These are phyloP conservation scores for Huso huso DNA, from an alignment of 2,797 vertebrate species.

Conservation along the genomic window DNA sequence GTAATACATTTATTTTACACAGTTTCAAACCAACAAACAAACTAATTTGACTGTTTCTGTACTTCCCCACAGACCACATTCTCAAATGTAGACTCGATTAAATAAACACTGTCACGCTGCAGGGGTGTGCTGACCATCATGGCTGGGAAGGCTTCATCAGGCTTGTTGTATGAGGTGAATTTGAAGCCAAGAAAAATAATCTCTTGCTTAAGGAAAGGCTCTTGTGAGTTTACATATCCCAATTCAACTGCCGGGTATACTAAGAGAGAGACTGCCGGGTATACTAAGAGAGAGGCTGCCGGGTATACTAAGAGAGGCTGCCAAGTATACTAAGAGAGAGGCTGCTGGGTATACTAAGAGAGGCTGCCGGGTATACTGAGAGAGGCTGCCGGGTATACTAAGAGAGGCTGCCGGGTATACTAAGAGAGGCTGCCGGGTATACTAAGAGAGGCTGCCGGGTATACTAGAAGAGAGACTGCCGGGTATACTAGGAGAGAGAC, in stretches of 20 bases:
- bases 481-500: too few species aligned
- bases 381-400: too few species aligned
- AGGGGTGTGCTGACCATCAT: not conserved
- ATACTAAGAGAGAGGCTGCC: too few species aligned
- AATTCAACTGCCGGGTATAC: not conserved
- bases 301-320: too few species aligned
- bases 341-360: too few species aligned
- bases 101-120: constrained; percentile 2
- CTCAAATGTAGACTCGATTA: constrained; percentile 2
- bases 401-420: too few species aligned
- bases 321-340: too few species aligned
- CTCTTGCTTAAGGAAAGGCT: constrained; percentile 5
- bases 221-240: not conserved
- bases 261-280: too few species aligned
- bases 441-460: too few species aligned
- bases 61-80: constrained; percentile 5
- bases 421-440: too few species aligned
- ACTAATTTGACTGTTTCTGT: constrained; percentile 3
- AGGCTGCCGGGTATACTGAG: too few species aligned
- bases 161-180: not conserved
- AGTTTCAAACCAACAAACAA: constrained; percentile 11
- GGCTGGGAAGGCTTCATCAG: not conserved
- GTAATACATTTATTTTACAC: constrained; percentile 13
- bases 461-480: too few species aligned
- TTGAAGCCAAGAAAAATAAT: not conserved